Evolutionary conservation across 2,888 invertebrate species (phyloP), one percentile per base, ranked within the genome.

Genomic region (Drosophila anceps): DNA sequence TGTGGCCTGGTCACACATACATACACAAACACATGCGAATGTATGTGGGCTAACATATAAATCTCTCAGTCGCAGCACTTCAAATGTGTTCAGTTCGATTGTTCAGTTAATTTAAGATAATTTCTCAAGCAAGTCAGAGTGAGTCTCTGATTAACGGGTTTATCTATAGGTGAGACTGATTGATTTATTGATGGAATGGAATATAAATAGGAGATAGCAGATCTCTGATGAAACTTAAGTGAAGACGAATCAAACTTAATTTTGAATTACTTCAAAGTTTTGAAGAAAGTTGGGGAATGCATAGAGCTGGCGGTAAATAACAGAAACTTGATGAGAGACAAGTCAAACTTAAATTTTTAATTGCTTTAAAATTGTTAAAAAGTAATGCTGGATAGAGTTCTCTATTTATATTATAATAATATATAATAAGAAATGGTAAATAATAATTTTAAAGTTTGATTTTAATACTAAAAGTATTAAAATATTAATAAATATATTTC

Each of bases 21-120:
- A 46, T 13, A 27, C 15, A 20, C 43, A 31, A 29, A 44, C 10
- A n/a, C 15, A 33, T 18, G 15, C 24, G 37, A 15, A n/a, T 13
- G 27, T n/a, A n/a, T 54, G 12, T 35, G 20, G 27, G 31, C 57
- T 76, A 74, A 75, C 72, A 71, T 55, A 88, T 86, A 88, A 86
- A 81, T 86, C 89, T 85, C 68, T 86, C 67, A 70, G 72, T 50
- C 51, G 64, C 31, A 76, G 37, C 46, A 64, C 35, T 31, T 39
- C 39, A 54, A 60, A 60, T 54, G 54, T 18, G 27, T n/a, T 37
- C 48, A 53, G 27, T 37, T 50, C 58, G 69, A 80, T 76, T 69
- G 76, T 51, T 44, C 37, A 33, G 41, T 54, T 81, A 64, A 76
- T 64, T 70, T 57, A 15, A 76, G 71, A 62, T 62, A 12, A 69